Base-by-base conservation (phyloP, 2,888 invertebrate genomes). In the Thymelicus acteon region DNA sequence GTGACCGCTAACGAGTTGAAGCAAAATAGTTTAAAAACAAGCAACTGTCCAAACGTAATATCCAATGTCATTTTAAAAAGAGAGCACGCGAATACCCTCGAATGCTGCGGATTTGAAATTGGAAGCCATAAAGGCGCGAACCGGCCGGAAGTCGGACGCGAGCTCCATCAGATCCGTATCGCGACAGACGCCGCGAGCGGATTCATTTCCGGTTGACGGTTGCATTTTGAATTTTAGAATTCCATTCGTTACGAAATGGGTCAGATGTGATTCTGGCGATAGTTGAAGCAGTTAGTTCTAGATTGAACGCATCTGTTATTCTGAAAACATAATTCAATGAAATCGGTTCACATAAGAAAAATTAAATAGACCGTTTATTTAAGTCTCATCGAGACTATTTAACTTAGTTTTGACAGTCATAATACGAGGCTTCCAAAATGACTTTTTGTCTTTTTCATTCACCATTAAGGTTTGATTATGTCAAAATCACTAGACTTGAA, bases 121-220 rank as follows among this genome's bases (percentile, higher is more conserved):
- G 89, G 89, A 91, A 90, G 82, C 87, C 85, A 89, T 91, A 91
- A 92, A 92, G 85, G 89, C 90, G 88, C 88, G 87, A 89, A 88
- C 86, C 86, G 82, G 82, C 89, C 91, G 92, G 91, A 91, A 86
- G 90, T 89, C 86, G 85, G 86, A 87, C 87, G 85, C 48, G 85
- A 83, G 84, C 88, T 90, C 90, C 88, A 92, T 91, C 91, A 91
- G 92, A 92, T 92, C 92, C 83, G 83, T 92, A 92, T 92, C 92
- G 88, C 82, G 84, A 85, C 86, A 87, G 89, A 87, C 87, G 89
- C 86, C 87, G 88, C 89, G 85, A 87, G 85, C 88, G 89, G 87
- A 90, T 92, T 92, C 92, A 92, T 92, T 92, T 92, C 92, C 92
- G 91, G 85, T 87, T 80, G 85, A 85, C 84, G 82, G 89, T 86